These are phyloP conservation scores for Rhombomys opimus DNA, from an alignment of 2,113 vertebrate genomes.

Conservation along the genomic window DNA sequence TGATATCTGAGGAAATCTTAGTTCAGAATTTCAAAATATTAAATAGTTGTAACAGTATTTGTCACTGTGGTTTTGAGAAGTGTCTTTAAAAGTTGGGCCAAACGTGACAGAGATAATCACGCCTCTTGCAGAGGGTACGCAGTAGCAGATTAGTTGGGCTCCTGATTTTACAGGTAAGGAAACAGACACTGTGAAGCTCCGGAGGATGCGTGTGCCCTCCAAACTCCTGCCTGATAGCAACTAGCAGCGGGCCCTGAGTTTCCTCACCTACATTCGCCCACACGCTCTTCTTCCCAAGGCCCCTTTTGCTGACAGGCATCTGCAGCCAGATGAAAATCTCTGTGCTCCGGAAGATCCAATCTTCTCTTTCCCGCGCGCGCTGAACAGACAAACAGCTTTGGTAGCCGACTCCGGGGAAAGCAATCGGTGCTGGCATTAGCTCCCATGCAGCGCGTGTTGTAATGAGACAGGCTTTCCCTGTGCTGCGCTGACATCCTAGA, in stretches of 20 bases:
- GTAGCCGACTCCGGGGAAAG: conserved; percentile 43
- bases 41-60: background rate
- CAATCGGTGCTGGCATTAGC: conserved; percentile 59
- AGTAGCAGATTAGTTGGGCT: background rate
- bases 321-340: conserved; percentile 51
- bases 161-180: conserved; percentile 30
- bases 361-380: conserved; percentile 17
- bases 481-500: conserved; percentile 60
- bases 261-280: background rate
- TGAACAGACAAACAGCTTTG: conserved; percentile 56
- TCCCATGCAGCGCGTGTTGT: conserved; percentile 59
- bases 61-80: conserved; percentile 35
- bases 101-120: background rate
- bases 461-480: conserved; percentile 65
- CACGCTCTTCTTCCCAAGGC: background rate
- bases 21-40: background rate
- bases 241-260: background rate
- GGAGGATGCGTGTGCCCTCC: background rate
- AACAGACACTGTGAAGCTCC: background rate
- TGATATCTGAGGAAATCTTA: background rate
- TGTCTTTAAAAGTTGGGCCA: background rate
- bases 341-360: conserved; percentile 13
- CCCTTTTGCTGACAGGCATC: conserved; percentile 14
- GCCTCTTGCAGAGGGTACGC: background rate
- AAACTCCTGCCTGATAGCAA: background rate